Conservation (phyloP, 1,140 invertebrate genomes). For the Lordiphosa clarofinis region DNA sequence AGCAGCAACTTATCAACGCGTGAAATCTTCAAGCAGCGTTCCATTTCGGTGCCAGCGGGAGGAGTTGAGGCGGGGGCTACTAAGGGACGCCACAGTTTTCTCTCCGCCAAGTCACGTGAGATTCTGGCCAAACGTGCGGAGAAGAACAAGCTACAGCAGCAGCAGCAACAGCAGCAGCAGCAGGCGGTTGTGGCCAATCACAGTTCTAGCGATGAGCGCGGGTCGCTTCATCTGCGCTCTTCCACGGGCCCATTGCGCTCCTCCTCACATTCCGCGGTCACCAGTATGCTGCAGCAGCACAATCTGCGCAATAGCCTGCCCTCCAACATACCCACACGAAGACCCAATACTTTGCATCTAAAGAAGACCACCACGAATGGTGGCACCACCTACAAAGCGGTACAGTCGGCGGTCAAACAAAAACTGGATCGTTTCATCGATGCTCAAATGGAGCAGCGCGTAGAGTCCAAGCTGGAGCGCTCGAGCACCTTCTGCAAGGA, state of each 20-base stretch:
- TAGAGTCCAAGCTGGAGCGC: constrained; percentile 74
- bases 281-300: constrained; percentile 61
- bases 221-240: constrained; percentile 40
- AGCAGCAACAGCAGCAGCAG: constrained; percentile 55
- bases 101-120: constrained; percentile 76
- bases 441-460: constrained; percentile 44
- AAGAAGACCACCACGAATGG: constrained; percentile 65
- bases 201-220: constrained; percentile 69
- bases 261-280: constrained; percentile 73
- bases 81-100: constrained; percentile 65
- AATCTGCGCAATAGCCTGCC: constrained; percentile 65
- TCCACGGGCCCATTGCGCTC: constrained; percentile 61
- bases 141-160: constrained; percentile 71
- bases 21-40: constrained; percentile 69
- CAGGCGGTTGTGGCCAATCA: constrained; percentile 23
- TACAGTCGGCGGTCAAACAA: constrained; percentile 66
- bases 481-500: constrained; percentile 79
- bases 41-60: constrained; percentile 70
- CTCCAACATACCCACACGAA: constrained; percentile 72
- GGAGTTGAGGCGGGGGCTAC: constrained; percentile 19
- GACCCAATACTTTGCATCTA: constrained; percentile 74
- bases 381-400: constrained; percentile 38
- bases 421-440: constrained; percentile 73
- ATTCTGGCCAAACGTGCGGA: constrained; percentile 73
- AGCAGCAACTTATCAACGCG: constrained; percentile 66